phyloP scores from a whole-genome alignment of 2,113 vertebrate genomes.

The Uria lomvia region DNA sequence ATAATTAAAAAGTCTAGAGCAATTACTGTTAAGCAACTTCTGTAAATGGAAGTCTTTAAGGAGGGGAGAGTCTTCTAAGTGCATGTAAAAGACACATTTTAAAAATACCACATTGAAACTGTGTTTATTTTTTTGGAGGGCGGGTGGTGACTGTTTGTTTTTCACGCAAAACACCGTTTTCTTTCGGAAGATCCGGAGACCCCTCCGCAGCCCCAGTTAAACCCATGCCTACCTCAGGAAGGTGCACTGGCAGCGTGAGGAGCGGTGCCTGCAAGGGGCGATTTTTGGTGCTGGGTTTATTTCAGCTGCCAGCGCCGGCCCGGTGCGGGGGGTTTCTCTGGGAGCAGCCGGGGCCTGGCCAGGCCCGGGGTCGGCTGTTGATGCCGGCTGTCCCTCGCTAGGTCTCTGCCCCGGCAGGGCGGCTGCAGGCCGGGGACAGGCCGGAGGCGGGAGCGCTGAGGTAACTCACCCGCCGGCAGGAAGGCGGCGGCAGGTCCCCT shows the following conservation, averaged over 20 bases:
- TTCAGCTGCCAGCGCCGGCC: rapidly evolving
- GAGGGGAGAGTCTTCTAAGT: not conserved
- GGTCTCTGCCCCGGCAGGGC: no score
- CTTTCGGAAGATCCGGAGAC: not conserved
- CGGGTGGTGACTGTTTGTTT: not conserved
- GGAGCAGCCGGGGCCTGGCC: not conserved
- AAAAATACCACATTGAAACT: not conserved
- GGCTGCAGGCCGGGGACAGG: no score
- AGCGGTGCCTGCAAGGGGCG: no score
- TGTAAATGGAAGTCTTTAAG: not conserved
- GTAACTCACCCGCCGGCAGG: not conserved
- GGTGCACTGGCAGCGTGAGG: rapidly evolving
- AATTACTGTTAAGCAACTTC: not conserved
- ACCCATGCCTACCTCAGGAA: rapidly evolving
- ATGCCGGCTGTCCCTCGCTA: rapidly evolving
- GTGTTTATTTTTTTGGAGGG: rapidly evolving
- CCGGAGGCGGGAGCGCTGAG: rapidly evolving
- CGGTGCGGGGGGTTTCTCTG: rapidly evolving
- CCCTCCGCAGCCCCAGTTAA: not conserved
- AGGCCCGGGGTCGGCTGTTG: no score
- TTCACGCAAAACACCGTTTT: not conserved
- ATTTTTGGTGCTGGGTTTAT: not conserved
- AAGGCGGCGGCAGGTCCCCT: no score
- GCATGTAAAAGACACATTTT: rapidly evolving
- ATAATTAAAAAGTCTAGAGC: no score